Base-by-base conservation (phyloP, 2,888 invertebrate genomes). In the Ichneumon xanthorius region DNA sequence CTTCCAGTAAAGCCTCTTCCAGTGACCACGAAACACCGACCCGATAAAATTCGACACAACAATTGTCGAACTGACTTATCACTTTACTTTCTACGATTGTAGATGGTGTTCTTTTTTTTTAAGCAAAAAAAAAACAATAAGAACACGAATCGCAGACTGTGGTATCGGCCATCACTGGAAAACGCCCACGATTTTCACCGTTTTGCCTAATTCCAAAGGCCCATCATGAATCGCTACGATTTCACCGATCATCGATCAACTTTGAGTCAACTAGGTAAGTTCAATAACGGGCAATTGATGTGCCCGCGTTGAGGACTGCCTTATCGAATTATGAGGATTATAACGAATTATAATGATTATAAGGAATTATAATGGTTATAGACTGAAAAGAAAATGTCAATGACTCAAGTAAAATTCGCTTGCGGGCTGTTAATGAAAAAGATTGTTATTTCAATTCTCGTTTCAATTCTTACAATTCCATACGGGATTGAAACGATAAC, bases 101-200 rank as follows among this genome's bases (percentile, higher is more conserved):
- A 63, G 9, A 22, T 63, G 11, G 63, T 16, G 30, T 63, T 58
- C 9, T 58, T 58, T 58, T 58, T 58, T 58, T 58, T 48, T 16
- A 16, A 48, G 45, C 16, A 48, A 48, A 48, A 22, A 30, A 30
- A 30, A 30, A 22, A 22, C 11, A 45, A 61, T 11, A 19, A 37
- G 2, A 67, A 19, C 14, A 63, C 37, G 14, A 45, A 33, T 76
- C 53, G 58, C 48, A 82, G 68, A 19, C 58, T 58, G 72, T 76
- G 79, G 75, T 82, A 81, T 83, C 50, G 82, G 87, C 88, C 87
- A 85, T 89, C 89, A 88, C 88, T 90, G 90, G 90, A 90, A 91
- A 89, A 89, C 88, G 88, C 89, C 88, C 80, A 55, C 48, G 16
- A 63, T 11, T 65, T 11, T 70, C 63, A 22, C 58, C 58, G 4